Percentiles rank a stretch among this genome's conserved stretches.
Evolutionary conservation across 2,113 vertebrate species (phyloP).

Genomic region (Guaruba guarouba): DNA sequence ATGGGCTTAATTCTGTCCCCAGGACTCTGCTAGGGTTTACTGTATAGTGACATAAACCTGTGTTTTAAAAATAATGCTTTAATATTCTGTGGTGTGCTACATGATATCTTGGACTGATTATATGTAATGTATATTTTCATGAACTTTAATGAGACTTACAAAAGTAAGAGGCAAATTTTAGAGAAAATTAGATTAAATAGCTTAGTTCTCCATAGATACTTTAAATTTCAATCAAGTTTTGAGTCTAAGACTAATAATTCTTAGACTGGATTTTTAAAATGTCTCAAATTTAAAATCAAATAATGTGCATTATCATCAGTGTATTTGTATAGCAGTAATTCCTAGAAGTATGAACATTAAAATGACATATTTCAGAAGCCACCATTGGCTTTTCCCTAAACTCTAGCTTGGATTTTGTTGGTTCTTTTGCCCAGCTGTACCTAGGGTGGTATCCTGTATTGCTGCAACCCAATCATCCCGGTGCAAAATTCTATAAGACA

Average conservation of each 20-base stretch:
- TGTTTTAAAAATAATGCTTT: neutral
- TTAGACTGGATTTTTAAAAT: neutral
- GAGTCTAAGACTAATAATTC: neutral
- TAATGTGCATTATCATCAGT: neutral
- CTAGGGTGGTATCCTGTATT: neutral
- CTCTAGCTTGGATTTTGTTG: neutral
- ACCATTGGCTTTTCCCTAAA: neutral
- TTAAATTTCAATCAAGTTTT: slow-evolving; percentile 9
- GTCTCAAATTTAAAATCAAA: neutral
- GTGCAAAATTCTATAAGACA: neutral
- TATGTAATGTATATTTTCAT: neutral
- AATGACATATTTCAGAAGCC: neutral
- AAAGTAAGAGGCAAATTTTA: slow-evolving; percentile 4
- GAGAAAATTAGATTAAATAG: slow-evolving; percentile 5
- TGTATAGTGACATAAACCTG: neutral
- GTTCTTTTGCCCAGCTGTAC: neutral
- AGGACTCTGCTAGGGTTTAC: neutral
- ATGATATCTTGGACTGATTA: neutral
- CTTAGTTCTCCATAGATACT: neutral
- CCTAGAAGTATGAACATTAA: neutral
- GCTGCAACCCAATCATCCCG: neutral
- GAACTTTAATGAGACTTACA: neutral
- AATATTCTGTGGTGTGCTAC: neutral
- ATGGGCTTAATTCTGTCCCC: neutral
- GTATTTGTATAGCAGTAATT: neutral